Percentiles rank a stretch among this genome's conserved stretches.
phyloP scores from a whole-genome alignment of 2,797 vertebrate species.

The Crocodylus rhombifer region DNA sequence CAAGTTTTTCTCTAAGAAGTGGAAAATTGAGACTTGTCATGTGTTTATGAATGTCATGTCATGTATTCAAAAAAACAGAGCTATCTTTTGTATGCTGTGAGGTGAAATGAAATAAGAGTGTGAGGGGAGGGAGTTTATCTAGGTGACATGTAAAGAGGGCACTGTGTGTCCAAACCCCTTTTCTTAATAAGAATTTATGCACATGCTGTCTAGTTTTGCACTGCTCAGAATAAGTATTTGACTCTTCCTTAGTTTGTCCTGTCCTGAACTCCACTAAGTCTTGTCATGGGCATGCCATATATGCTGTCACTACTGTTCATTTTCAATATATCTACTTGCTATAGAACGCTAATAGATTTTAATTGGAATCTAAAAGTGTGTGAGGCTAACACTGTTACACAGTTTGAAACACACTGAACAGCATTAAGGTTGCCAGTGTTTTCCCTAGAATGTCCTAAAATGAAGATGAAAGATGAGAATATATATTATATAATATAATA shows the following conservation, averaged over 20 bases:
- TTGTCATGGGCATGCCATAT: not conserved
- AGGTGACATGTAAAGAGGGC: not conserved
- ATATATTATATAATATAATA: no score
- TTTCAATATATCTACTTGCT: not conserved
- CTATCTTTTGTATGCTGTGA: rapidly evolving
- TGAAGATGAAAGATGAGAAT: no score
- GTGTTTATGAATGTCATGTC: not conserved
- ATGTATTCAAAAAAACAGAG: no score
- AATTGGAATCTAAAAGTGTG: conserved; percentile 5
- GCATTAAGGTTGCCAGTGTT: conserved; percentile 6
- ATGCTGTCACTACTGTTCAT: rapidly evolving
- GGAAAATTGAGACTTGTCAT: not conserved
- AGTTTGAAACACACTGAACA: conserved; percentile 11
- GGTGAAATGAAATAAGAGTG: not conserved
- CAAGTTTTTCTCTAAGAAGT: not conserved
- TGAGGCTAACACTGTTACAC: not conserved
- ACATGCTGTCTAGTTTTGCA: rapidly evolving
- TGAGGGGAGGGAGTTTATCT: not conserved
- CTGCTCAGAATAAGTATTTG: rapidly evolving
- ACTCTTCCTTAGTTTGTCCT: not conserved
- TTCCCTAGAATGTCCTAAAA: conserved; percentile 13
- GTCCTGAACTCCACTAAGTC: not conserved
- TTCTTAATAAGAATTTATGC: no score
- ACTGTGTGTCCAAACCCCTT: not conserved
- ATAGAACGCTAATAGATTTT: not conserved